Evolutionary conservation across 2,888 invertebrate species (phyloP).

Genomic region (Mythimna ferrago): DNA sequence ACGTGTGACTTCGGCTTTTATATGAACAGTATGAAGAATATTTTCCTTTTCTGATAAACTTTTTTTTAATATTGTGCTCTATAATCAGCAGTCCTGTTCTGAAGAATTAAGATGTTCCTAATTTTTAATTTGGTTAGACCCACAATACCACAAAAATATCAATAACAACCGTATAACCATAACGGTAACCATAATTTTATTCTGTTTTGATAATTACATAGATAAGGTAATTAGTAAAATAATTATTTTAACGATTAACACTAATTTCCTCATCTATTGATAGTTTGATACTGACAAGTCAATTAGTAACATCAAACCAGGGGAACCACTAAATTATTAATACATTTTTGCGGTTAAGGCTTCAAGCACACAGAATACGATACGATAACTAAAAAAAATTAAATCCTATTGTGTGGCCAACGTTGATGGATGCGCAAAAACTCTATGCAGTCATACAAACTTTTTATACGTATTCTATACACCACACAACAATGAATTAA

Average conservation of each 20-base stretch:
- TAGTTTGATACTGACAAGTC: not conserved
- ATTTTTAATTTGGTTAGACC: no score
- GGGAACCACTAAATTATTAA: not conserved
- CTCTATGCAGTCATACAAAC: not conserved
- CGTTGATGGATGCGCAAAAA: not conserved
- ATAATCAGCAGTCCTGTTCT: no score
- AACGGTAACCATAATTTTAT: not conserved
- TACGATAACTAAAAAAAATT: slow-evolving; percentile 14
- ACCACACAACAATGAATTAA: not conserved
- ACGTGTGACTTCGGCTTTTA: no score
- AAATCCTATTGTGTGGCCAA: not conserved
- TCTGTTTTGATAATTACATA: not conserved
- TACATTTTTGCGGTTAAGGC: not conserved
- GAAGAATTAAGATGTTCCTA: no score
- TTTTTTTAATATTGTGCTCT: not conserved
- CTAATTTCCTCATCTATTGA: not conserved
- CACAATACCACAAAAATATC: not conserved
- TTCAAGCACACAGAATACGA: not conserved
- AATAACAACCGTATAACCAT: not conserved
- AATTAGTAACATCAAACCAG: slow-evolving; percentile 7
- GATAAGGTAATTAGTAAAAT: no score
- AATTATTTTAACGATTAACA: slow-evolving; percentile 14
- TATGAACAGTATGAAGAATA: no score
- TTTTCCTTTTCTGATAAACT: not conserved
- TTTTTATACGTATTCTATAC: not conserved